A percentile compares a stretch with the other conserved stretches of the same genome.
Evolutionary conservation across 2,797 vertebrate genomes (phyloP).

Genomic region (Sternotherus odoratus): DNA sequence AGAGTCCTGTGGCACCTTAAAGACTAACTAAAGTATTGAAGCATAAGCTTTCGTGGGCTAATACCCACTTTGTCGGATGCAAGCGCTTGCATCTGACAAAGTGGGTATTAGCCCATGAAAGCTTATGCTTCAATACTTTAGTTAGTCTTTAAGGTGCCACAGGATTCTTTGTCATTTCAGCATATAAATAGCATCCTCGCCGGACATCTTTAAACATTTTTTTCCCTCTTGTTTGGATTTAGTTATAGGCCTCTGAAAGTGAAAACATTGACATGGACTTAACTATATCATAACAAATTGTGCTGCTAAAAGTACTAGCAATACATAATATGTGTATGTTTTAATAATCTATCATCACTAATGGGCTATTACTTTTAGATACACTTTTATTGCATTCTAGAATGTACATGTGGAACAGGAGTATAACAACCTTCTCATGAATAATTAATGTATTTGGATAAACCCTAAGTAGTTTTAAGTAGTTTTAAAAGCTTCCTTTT

Average conservation of each 20-base stretch:
- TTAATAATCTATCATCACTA: neutral
- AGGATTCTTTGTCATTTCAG: no score
- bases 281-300: neutral
- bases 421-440: neutral
- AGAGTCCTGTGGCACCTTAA: no score
- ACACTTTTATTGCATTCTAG: neutral
- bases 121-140: no score
- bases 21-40: no score
- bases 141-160: no score
- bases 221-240: neutral
- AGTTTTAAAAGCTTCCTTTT: neutral
- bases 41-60: no score
- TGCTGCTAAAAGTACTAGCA: neutral
- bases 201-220: neutral
- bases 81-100: no score
- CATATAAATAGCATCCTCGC: neutral
- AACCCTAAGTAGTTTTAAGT: neutral
- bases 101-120: no score
- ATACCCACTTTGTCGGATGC: no score
- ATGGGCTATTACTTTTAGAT: neutral
- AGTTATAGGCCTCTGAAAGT: neutral
- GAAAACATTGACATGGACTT: neutral
- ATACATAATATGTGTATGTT: neutral
- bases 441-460: neutral
- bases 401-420: neutral